Percentiles rank a stretch among this genome's conserved stretches.
Evolutionary conservation across 2,888 invertebrate species (phyloP).

Genomic region (Dromius quadrimaculatus): DNA sequence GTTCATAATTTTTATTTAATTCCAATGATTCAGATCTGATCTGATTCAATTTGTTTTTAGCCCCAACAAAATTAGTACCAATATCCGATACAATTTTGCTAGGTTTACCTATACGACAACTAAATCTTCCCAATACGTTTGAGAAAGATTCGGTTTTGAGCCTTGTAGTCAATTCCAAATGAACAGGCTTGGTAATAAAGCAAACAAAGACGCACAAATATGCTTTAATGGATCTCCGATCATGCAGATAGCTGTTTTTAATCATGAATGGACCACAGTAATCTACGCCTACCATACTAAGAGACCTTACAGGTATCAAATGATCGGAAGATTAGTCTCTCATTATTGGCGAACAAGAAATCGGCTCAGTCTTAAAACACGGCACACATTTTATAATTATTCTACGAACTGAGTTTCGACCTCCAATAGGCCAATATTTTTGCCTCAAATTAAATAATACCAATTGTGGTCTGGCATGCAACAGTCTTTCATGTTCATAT

Average conservation of each 20-base stretch:
- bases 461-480: no score
- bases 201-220: constrained; percentile 11
- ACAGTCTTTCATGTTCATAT: no score
- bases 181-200: background rate
- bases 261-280: constrained; percentile 1
- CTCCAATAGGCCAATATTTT: no score
- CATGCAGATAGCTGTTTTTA: background rate
- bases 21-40: background rate
- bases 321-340: background rate
- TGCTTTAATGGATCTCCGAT: background rate
- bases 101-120: background rate
- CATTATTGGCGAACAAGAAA: background rate
- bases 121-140: background rate
- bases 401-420: no score
- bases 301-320: background rate
- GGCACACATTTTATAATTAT: no score
- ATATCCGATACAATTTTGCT: constrained; percentile 12
- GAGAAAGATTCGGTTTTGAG: background rate
- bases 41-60: background rate
- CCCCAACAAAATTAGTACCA: constrained; percentile 11
- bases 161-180: background rate
- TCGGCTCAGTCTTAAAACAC: no score
- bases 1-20: background rate
- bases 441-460: no score
- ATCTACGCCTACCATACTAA: background rate